A percentile compares a stretch with the other conserved stretches of the same genome.
Evolutionary conservation across 2,797 vertebrate species (phyloP).

Genomic region (Clarias platycephalus): DNA sequence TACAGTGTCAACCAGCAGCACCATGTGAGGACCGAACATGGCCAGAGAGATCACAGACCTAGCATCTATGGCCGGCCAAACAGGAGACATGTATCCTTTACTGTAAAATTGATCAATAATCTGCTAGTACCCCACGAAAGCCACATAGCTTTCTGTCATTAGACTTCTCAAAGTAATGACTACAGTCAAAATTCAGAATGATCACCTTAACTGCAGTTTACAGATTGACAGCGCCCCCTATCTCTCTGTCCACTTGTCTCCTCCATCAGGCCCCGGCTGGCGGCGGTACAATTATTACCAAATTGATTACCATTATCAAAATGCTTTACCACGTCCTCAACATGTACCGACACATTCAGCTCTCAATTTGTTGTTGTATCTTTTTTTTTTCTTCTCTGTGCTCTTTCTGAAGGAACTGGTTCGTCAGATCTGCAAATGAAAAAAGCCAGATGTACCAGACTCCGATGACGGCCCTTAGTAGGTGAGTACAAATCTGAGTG

Average conservation of each 20-base stretch:
- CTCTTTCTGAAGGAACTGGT: slow-evolving; percentile 69
- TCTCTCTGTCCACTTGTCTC: slow-evolving; percentile 74
- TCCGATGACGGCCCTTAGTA: slow-evolving; percentile 76
- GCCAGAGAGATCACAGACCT: slow-evolving; percentile 75
- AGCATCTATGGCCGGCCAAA: slow-evolving; percentile 75
- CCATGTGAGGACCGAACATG: slow-evolving; percentile 78
- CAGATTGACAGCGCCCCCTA: slow-evolving; percentile 79
- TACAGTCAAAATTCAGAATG: neutral
- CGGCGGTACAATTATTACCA: slow-evolving; percentile 67
- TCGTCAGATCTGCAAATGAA: slow-evolving; percentile 70
- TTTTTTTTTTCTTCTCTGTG: slow-evolving; percentile 4
- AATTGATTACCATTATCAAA: neutral
- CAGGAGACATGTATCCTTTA: slow-evolving; percentile 82
- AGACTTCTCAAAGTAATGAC: neutral
- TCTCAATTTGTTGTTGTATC: neutral
- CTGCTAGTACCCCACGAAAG: neutral
- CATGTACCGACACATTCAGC: neutral
- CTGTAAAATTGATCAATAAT: neutral
- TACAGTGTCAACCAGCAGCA: slow-evolving; percentile 77
- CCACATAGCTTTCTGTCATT: neutral
- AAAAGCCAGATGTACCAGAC: slow-evolving; percentile 76
- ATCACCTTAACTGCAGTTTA: slow-evolving; percentile 41
- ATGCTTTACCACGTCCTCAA: neutral
- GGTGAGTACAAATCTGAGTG: slow-evolving; percentile 65
- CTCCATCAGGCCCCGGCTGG: slow-evolving; percentile 74